These are phyloP conservation scores for Saguinus imperator DNA, from an alignment of 2,113 vertebrate species.

Conservation along the genomic window DNA sequence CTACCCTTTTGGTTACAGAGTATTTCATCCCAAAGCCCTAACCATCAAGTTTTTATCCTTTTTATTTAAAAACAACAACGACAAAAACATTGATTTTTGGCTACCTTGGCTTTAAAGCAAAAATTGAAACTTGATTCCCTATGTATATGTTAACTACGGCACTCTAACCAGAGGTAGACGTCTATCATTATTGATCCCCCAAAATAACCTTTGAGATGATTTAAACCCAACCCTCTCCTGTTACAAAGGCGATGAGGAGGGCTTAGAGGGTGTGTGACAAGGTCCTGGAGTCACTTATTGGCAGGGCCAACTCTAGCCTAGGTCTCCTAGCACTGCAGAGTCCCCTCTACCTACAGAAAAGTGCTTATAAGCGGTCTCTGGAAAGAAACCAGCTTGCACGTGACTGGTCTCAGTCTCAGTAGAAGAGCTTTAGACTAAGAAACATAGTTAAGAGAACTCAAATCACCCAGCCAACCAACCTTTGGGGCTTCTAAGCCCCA, in stretches of 20 bases:
- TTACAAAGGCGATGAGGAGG: neutral
- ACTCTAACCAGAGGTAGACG: neutral
- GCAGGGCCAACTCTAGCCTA: neutral
- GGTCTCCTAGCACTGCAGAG: neutral
- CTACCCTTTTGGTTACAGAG: constrained; percentile 18
- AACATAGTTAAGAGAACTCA: constrained; percentile 17
- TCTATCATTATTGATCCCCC: constrained; percentile 12
- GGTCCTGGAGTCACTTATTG: neutral
- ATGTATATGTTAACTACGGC: neutral
- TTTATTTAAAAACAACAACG: constrained; percentile 15
- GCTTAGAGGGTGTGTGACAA: neutral
- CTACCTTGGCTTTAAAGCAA: constrained; percentile 31
- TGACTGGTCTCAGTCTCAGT: neutral
- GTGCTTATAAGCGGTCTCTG: neutral
- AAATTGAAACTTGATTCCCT: constrained; percentile 47
- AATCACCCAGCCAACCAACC: neutral
- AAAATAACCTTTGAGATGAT: neutral
- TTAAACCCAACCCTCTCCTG: neutral
- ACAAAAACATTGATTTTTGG: neutral
- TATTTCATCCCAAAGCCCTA: constrained; percentile 10
- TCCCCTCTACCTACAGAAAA: neutral
- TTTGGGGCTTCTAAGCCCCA: neutral
- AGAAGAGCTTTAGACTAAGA: neutral
- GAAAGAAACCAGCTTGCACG: neutral
- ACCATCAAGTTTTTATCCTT: constrained; percentile 32